Conservation (phyloP, 2,888 invertebrate genomes). For the Leucoma salicis region DNA sequence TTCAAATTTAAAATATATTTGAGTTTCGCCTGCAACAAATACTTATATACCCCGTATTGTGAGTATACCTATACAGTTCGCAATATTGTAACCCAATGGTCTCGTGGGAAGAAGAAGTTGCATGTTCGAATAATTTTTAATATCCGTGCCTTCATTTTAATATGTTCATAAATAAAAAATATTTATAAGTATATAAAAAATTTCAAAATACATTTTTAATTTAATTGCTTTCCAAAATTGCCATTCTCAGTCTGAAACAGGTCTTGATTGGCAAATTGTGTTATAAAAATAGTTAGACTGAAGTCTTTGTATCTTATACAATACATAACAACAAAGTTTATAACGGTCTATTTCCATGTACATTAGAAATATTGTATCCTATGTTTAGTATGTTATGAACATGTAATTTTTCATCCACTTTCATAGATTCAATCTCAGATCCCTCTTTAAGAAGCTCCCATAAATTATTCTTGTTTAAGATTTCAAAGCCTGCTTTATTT, state of each 20-base stretch:
- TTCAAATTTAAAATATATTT: too few species aligned
- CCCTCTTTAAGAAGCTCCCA: constrained; percentile 84
- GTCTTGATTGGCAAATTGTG: constrained; percentile 42
- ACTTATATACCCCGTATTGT: too few species aligned
- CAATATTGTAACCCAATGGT: too few species aligned
- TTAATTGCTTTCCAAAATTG: constrained; percentile 27
- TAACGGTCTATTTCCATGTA: constrained; percentile 67
- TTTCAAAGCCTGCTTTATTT: constrained; percentile 79
- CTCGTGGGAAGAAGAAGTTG: too few species aligned
- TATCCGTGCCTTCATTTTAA: too few species aligned
- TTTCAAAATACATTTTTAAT: too few species aligned
- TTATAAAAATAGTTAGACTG: constrained; percentile 77
- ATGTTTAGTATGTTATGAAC: constrained; percentile 58
- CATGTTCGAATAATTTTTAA: too few species aligned
- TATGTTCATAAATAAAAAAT: too few species aligned
- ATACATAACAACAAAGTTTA: constrained; percentile 77
- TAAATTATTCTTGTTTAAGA: constrained; percentile 82
- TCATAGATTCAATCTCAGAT: constrained; percentile 52
- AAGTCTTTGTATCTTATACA: constrained; percentile 75
- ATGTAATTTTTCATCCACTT: constrained; percentile 62
- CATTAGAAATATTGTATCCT: constrained; percentile 52
- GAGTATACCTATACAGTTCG: too few species aligned
- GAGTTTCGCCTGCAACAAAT: too few species aligned
- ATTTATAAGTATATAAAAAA: too few species aligned
- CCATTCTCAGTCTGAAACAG: constrained; percentile 20